phyloP scores from a whole-genome alignment of 1,140 invertebrate species.

The Leptoteleia sp. region DNA sequence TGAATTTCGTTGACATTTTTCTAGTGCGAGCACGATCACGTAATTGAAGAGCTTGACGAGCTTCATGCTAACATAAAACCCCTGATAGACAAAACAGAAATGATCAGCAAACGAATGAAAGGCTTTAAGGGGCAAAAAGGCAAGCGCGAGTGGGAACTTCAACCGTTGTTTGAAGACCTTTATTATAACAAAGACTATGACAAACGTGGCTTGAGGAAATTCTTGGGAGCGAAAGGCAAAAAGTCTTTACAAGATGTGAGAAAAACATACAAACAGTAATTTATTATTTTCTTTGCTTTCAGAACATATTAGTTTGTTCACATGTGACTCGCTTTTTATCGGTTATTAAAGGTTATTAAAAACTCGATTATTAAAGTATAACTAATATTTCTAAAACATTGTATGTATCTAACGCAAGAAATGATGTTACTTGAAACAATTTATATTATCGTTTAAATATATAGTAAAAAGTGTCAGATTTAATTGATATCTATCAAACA shows the following conservation, averaged over 20 bases:
- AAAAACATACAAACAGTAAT: conserved; percentile 26
- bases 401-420: too few relatives aligned
- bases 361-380: too few relatives aligned
- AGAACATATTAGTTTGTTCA: neutral
- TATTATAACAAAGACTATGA: conserved; percentile 43
- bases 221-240: conserved; percentile 60
- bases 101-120: conserved; percentile 52
- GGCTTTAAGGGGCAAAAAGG: conserved; percentile 52
- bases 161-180: conserved; percentile 38
- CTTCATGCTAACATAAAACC: conserved; percentile 57
- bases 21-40: conserved; percentile 43
- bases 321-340: neutral
- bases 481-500: too few relatives aligned
- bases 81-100: conserved; percentile 52
- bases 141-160: conserved; percentile 52
- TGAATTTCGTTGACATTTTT: conserved; percentile 12
- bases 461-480: too few relatives aligned
- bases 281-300: conserved; percentile 26
- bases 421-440: too few relatives aligned
- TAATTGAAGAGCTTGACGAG: conserved; percentile 48
- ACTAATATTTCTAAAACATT: too few relatives aligned
- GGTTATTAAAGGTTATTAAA: too few relatives aligned
- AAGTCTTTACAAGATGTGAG: conserved; percentile 50
- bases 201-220: conserved; percentile 54
- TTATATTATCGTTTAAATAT: too few relatives aligned